phyloP scores from a whole-genome alignment of 2,797 vertebrate genomes.

The Hoplostethus atlanticus region DNA sequence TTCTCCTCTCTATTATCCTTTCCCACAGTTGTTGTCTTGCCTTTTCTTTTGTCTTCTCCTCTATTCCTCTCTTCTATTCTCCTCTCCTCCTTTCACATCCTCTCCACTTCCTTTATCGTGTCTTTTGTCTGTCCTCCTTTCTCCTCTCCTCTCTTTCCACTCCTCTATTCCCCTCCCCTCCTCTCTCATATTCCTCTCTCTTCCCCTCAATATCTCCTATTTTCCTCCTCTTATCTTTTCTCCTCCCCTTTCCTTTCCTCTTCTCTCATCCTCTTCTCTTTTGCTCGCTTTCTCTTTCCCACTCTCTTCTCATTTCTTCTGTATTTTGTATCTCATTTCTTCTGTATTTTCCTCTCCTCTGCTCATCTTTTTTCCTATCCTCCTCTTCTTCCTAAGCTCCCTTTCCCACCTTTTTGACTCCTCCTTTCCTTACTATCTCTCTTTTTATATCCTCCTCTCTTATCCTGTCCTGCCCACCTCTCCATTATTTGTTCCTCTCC shows the following conservation, averaged over 20 bases:
- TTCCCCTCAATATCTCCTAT: background rate
- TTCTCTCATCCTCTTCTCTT: background rate
- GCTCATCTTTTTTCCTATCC: background rate
- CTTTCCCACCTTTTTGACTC: background rate
- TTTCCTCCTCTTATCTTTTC: background rate
- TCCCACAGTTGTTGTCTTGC: slow-evolving; percentile 27
- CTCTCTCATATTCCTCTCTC: slow-evolving; percentile 50
- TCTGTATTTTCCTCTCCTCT: background rate
- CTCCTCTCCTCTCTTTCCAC: background rate
- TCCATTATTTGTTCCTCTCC: too few relatives aligned
- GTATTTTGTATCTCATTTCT: slow-evolving; percentile 57
- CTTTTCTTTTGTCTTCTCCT: slow-evolving; percentile 20
- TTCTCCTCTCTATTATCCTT: slow-evolving; percentile 26
- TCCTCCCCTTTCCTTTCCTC: background rate
- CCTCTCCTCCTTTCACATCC: slow-evolving; percentile 1
- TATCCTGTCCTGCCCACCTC: too few relatives aligned
- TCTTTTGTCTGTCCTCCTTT: slow-evolving; percentile 23
- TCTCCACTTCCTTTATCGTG: background rate
- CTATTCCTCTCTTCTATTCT: slow-evolving; percentile 6
- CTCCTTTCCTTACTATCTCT: background rate
- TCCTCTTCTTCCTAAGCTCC: background rate
- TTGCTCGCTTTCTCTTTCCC: slow-evolving; percentile 13
- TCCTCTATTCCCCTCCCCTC: background rate
- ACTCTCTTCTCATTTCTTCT: slow-evolving; percentile 73
- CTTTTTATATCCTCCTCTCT: too few relatives aligned